Evolutionary conservation across 92 coral and sea anemone species (phyloP).

Genomic region (Paramuricea clavata): DNA sequence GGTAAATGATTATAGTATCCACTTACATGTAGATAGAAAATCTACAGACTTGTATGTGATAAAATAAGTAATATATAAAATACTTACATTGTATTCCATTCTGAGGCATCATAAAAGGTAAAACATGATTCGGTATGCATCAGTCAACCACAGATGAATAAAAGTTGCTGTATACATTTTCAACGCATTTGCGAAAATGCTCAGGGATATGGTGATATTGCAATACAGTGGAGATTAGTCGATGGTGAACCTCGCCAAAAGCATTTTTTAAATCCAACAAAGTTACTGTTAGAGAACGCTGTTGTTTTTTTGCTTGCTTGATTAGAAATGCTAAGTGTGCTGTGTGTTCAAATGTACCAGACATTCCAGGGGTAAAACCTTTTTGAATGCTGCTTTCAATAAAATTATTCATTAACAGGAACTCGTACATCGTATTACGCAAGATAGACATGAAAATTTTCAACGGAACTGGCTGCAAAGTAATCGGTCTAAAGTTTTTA

Average conservation of each 20-base stretch:
- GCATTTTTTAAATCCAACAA: conserved; percentile 60
- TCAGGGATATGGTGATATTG: conserved; percentile 1
- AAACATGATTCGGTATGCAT: neutral
- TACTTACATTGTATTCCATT: no score
- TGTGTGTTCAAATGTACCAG: no score
- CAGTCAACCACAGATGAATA: neutral
- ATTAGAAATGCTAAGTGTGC: conserved; percentile 37
- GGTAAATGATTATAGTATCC: no score
- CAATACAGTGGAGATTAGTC: neutral
- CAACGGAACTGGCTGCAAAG: neutral
- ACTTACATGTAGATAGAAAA: no score
- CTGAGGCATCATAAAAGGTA: conserved; percentile 11
- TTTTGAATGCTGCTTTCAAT: conserved; percentile 33
- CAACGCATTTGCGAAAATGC: neutral
- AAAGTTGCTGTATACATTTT: neutral
- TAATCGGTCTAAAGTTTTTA: neutral
- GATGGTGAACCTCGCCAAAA: conserved; percentile 56
- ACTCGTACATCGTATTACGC: neutral
- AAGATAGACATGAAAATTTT: neutral
- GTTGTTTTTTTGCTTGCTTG: conserved; percentile 28
- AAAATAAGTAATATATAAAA: no score
- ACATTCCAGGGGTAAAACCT: conserved; percentile 44
- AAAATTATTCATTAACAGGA: neutral
- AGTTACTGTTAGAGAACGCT: conserved; percentile 46
- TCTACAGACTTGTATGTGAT: no score